Evolutionary conservation across 2,113 vertebrate species (phyloP), one percentile per base, ranked within the genome.

Genomic region (Scartelaos histophorus): DNA sequence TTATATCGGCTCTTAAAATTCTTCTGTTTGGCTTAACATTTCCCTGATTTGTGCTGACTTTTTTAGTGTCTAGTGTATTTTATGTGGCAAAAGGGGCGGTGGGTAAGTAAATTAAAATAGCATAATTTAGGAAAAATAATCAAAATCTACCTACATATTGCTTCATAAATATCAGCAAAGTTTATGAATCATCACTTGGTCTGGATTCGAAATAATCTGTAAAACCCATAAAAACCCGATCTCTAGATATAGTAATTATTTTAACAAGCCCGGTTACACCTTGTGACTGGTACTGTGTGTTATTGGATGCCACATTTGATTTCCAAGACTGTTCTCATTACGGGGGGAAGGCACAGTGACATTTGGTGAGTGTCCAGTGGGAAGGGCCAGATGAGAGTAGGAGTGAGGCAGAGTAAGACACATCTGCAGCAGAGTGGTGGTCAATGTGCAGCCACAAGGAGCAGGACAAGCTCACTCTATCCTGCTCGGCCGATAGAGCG

Each of bases 331-430:
- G 61, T 21, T 64, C 35, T 64, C 34, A 64, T 64, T 43, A n/a
- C 11, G 34, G 15, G 16, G 25, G 25, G 25, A 61, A 34, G 58
- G 58, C 24, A 61, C 25, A 34, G 61, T 64, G 61, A 38, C 61
- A 64, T 64, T 64, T 64, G 61, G 61, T 43, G 29, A 64, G 19
- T 64, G 61, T 35, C 34, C 61, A 64, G 61, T 64, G 61, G 61
- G 17, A 64, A n/a, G 61, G 38, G 19, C 19, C 13, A 34, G 16
- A 61, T 29, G 58, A 16, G 24, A 34, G 24, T 61, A 13, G 24
- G 61, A 64, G 29, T 64, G 61, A 21, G 61, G 9, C 3, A 5
- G 17, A 38, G 25, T 58, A 25, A 58, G 56, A 58, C 22, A 61
- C 25, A 24, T 64, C 61, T 43, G 34, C 34, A n/a, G 34, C 34